Conservation (phyloP, 2,797 vertebrate species). For the Otus scops region DNA sequence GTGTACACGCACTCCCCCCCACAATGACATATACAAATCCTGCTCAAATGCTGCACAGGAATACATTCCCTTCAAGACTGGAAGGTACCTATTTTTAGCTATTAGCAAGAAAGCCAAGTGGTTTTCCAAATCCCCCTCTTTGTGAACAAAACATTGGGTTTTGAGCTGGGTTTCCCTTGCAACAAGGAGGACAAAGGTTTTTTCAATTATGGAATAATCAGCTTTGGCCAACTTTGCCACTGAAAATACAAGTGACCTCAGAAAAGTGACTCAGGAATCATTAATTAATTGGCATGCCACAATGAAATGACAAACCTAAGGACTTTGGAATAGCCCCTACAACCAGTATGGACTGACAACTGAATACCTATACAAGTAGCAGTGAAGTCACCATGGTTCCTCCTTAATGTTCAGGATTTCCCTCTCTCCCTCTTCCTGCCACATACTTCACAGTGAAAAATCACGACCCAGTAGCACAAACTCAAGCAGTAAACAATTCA, state of each 20-base stretch:
- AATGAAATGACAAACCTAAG: background rate
- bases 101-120: slow-evolving; percentile 14
- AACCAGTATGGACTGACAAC: background rate
- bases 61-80: slow-evolving; percentile 8
- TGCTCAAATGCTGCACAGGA: slow-evolving; percentile 6
- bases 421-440: slow-evolving; percentile 20
- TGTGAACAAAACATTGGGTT: background rate
- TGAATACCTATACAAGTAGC: background rate
- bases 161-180: slow-evolving; percentile 15
- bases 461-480: background rate
- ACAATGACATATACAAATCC: background rate
- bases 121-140: slow-evolving; percentile 8
- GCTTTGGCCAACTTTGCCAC: background rate
- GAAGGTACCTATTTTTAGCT: slow-evolving; percentile 37
- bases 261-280: background rate
- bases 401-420: background rate
- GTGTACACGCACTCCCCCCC: background rate
- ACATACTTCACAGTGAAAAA: background rate
- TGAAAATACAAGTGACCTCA: background rate
- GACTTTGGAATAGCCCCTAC: background rate
- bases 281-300: background rate
- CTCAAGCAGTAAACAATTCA: background rate
- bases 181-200: background rate
- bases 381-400: background rate
- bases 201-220: background rate